phyloP scores from a whole-genome alignment of 2,888 invertebrate genomes.

The Acanthosepion esculentum region DNA sequence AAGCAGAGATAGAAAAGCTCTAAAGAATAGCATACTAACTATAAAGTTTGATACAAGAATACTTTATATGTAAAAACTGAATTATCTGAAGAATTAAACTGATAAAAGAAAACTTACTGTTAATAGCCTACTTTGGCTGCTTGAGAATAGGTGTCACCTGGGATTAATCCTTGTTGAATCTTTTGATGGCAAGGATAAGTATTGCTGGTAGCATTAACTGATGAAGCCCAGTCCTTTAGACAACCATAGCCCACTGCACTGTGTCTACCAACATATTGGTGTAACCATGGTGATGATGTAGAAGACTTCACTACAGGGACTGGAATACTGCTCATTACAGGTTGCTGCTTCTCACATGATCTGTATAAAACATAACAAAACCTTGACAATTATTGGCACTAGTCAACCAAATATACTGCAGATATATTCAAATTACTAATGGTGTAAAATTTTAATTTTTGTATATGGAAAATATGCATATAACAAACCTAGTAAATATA shows the following conservation, averaged over 20 bases:
- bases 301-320: slow-evolving; percentile 68
- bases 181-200: slow-evolving; percentile 63
- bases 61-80: no score
- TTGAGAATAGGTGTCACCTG: slow-evolving; percentile 58
- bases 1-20: no score
- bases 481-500: no score
- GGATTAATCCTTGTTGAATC: slow-evolving; percentile 55
- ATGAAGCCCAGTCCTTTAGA: slow-evolving; percentile 60
- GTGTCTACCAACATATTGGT: slow-evolving; percentile 60
- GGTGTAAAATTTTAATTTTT: no score
- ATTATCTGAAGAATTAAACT: neutral
- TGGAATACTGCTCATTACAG: slow-evolving; percentile 64
- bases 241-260: slow-evolving; percentile 56
- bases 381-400: neutral
- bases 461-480: no score
- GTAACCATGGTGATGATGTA: slow-evolving; percentile 66
- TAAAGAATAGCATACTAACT: no score
- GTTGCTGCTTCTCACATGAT: slow-evolving; percentile 68
- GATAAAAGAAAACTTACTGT: slow-evolving; percentile 43
- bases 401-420: neutral
- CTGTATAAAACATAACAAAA: slow-evolving; percentile 52
- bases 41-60: no score
- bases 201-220: slow-evolving; percentile 57
- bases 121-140: slow-evolving; percentile 57
- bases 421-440: no score